Evolutionary conservation across 1,140 invertebrate species (phyloP).

Genomic region (Drosophila oshimai): DNA sequence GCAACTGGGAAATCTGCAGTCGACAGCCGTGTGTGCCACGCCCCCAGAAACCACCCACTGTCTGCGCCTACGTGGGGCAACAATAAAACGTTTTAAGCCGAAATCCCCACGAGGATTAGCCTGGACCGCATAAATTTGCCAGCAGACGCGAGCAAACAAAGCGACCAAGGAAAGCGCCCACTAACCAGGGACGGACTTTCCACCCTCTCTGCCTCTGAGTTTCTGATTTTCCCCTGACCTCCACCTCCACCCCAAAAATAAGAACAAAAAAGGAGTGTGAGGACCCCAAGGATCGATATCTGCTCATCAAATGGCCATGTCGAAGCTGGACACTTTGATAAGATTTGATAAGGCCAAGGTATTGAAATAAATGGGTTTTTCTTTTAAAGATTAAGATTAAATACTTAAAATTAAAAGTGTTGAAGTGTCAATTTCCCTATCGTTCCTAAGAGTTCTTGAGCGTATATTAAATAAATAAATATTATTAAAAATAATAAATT

Average conservation of each 20-base stretch:
- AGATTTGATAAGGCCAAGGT: no score
- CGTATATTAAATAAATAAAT: no score
- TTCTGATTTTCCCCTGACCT: no score
- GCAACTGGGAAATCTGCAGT: slow-evolving; percentile 78
- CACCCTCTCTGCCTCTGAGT: no score
- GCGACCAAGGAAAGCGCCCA: slow-evolving; percentile 3
- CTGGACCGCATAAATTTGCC: slow-evolving; percentile 73
- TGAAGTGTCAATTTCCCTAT: no score
- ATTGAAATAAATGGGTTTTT: no score
- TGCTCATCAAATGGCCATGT: background rate
- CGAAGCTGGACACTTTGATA: background rate
- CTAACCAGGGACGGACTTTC: slow-evolving; percentile 21
- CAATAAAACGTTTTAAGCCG: slow-evolving; percentile 74
- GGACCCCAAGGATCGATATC: background rate
- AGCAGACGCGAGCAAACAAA: slow-evolving; percentile 30
- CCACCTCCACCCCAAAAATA: no score
- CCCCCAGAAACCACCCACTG: slow-evolving; percentile 11
- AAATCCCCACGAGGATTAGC: slow-evolving; percentile 77
- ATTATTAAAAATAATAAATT: no score
- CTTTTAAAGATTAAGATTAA: no score
- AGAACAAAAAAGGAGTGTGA: no score
- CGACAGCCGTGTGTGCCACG: slow-evolving; percentile 59
- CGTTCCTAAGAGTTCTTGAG: no score
- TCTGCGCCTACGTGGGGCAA: slow-evolving; percentile 46
- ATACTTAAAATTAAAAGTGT: no score